Evolutionary conservation across 1,140 invertebrate genomes (phyloP).

Genomic region (Meloidogyne floridensis): DNA sequence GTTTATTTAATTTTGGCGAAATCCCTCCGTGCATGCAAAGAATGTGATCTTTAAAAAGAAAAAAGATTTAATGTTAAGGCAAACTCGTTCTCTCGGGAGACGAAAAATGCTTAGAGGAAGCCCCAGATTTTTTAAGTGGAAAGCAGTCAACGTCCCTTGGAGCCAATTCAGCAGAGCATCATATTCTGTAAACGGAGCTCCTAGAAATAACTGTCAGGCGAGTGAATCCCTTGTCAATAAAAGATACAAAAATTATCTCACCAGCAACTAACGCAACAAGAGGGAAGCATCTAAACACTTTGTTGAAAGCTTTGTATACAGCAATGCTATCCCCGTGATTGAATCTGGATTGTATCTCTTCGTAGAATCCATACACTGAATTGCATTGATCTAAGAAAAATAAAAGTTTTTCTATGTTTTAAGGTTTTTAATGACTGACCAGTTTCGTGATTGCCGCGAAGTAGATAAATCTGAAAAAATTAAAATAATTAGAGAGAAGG

Average conservation of each 20-base stretch:
- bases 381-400: slow-evolving; percentile 5
- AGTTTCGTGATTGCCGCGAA: slow-evolving; percentile 55
- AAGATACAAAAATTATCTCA: background rate
- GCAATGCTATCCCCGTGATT: background rate
- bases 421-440: background rate
- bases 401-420: too few species aligned
- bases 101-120: too few species aligned
- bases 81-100: too few species aligned
- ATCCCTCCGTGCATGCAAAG: slow-evolving; percentile 22
- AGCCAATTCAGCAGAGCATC: too few species aligned
- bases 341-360: background rate
- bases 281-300: background rate
- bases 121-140: too few species aligned
- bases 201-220: too few species aligned
- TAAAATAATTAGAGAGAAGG: background rate
- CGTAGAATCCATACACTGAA: background rate
- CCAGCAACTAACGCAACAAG: slow-evolving; percentile 3
- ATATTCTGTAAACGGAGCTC: too few species aligned
- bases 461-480: slow-evolving; percentile 63
- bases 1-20: background rate
- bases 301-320: background rate
- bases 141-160: too few species aligned
- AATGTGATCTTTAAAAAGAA: slow-evolving; percentile 13
- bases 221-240: too few species aligned
- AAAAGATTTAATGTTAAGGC: too few species aligned